phyloP scores from a whole-genome alignment of 2,888 invertebrate genomes.

The Pyrrhia umbra region DNA sequence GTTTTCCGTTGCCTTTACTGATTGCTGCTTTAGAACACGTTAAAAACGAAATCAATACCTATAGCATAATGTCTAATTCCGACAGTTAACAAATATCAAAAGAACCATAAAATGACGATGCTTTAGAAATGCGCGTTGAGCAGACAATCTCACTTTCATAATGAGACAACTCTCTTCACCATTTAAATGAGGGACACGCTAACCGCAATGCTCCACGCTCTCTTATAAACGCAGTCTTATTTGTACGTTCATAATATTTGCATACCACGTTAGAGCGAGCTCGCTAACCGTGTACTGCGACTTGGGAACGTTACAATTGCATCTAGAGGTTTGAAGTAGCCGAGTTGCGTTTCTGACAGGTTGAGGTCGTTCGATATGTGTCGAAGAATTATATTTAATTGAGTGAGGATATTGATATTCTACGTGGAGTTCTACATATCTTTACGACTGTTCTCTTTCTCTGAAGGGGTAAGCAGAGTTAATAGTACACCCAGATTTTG shows the following conservation, averaged over 20 bases:
- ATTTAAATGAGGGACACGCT: neutral
- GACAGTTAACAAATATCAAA: too few species aligned
- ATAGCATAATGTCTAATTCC: too few species aligned
- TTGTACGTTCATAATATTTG: conserved; percentile 44
- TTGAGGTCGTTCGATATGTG: conserved; percentile 6
- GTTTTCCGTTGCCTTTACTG: too few species aligned
- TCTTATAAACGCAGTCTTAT: conserved; percentile 3
- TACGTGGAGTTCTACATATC: too few species aligned
- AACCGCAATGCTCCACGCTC: neutral
- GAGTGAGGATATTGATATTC: conserved; percentile 14
- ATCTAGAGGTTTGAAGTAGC: conserved; percentile 22
- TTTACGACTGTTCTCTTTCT: too few species aligned
- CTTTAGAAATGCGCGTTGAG: too few species aligned
- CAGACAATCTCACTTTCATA: neutral
- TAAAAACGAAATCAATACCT: too few species aligned
- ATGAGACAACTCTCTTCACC: neutral
- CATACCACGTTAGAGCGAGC: conserved; percentile 44
- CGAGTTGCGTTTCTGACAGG: conserved; percentile 17
- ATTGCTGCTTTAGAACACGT: too few species aligned
- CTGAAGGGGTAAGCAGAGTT: too few species aligned
- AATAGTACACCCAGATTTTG: too few species aligned
- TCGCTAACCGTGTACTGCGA: conserved; percentile 46
- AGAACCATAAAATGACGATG: too few species aligned
- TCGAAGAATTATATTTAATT: conserved; percentile 33
- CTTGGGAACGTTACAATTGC: conserved; percentile 38